A percentile compares a stretch with the other conserved stretches of the same genome.
phyloP scores from a whole-genome alignment of 2,888 invertebrate species.

The Panzeria rudis region DNA sequence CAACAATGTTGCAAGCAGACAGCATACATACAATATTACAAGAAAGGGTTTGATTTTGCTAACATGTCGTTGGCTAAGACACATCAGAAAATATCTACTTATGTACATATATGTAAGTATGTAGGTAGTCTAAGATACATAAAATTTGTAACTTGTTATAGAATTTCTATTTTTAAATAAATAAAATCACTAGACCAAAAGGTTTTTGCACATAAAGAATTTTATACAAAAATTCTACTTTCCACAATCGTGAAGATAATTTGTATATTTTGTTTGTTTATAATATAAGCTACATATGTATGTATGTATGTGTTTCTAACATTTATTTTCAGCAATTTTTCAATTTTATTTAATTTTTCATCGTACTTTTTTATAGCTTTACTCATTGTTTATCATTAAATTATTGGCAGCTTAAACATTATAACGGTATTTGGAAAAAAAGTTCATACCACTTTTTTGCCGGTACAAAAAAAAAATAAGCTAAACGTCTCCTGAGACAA shows the following conservation, averaged over 20 bases:
- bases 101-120: background rate
- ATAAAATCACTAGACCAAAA: background rate
- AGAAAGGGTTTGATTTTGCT: background rate
- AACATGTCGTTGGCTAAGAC: background rate
- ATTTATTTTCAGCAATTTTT: constrained; percentile 42
- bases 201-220: background rate
- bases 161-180: background rate
- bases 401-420: constrained; percentile 70
- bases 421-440: constrained; percentile 66
- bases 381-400: constrained; percentile 70
- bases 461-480: constrained; percentile 24
- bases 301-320: background rate
- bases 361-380: constrained; percentile 32
- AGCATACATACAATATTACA: constrained; percentile 4
- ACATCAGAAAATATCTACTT: background rate
- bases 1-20: constrained; percentile 66
- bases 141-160: background rate
- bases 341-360: constrained; percentile 38
- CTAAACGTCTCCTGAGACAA: constrained; percentile 69
- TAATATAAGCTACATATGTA: background rate
- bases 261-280: background rate
- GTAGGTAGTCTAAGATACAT: background rate
- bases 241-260: background rate
- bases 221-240: background rate
- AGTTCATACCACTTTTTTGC: constrained; percentile 26